Evolutionary conservation across 2,888 invertebrate species (phyloP), one percentile per base, ranked within the genome.

Genomic region (Corythucha ciliata): DNA sequence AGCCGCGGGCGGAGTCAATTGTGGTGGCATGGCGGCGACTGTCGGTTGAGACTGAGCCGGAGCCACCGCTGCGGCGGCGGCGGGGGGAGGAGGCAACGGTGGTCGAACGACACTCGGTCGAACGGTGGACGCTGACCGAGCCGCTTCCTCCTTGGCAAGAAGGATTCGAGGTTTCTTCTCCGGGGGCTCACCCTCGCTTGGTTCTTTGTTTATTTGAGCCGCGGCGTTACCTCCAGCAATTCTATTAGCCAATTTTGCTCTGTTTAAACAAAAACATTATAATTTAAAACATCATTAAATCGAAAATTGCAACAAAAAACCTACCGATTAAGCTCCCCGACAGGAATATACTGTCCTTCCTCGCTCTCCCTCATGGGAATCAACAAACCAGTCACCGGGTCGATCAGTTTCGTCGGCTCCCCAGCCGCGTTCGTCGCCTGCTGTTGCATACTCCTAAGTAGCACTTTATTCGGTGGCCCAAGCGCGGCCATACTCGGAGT

Each of bases 341-440:
- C 71, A 2, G 80, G 78, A 52, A 79, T 75, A 63, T 79, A 79
- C 59, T 77, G 75, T 10, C 79, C 79, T 63, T 82, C 83, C 63
- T 81, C 82, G 41, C 78, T 78, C 60, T 81, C 80, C 61, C 78
- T 72, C 75, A 80, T 77, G 0, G 80, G 79, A 51, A 78, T 80
- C 26, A 84, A 68, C 59, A 81, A 70, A 2, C 83, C 83, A 1
- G 83, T 83, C 1, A 82, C 81, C 1, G 83, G 82, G 68, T 84
- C 84, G 36, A 83, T 81, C 16, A 83, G 65, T 3, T 78, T 78
- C 62, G 76, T 75, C 1, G 81, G 78, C 61, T 81, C 80, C 8
- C 72, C 58, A 14, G 48, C 39, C 6, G 37, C 26, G 21, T 25
- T 48, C 21, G n/a, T n/a, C n/a, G n/a, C n/a, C n/a, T n/a, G n/a